phyloP scores from a whole-genome alignment of 2,113 vertebrate genomes.

The cattle (Bos taurus) region ARS-UCD2.0 NC_037328.1:150133001-150133500 shows the following conservation, averaged over 20 bases:
- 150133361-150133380: not conserved
- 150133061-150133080: not conserved
- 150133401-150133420: not conserved
- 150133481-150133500: not conserved
- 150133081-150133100: not conserved
- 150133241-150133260: not conserved
- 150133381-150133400: not conserved
- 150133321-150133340: not conserved
- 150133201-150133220: not conserved
- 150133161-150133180: not conserved
- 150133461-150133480: not conserved
- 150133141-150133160: too few relatives aligned
- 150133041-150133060: not conserved
- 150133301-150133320: not conserved
- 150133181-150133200: too few relatives aligned
- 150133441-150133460: not conserved
- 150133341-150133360: not conserved
- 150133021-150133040: not conserved
- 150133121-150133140: not conserved
- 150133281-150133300: not conserved
- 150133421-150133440: not conserved
- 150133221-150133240: not conserved
- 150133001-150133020: not conserved
- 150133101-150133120: not conserved
- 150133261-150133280: not conserved